These are phyloP conservation scores for Oscheius sp. DNA, from an alignment of 2,888 invertebrate species.

Conservation along the genomic window DNA sequence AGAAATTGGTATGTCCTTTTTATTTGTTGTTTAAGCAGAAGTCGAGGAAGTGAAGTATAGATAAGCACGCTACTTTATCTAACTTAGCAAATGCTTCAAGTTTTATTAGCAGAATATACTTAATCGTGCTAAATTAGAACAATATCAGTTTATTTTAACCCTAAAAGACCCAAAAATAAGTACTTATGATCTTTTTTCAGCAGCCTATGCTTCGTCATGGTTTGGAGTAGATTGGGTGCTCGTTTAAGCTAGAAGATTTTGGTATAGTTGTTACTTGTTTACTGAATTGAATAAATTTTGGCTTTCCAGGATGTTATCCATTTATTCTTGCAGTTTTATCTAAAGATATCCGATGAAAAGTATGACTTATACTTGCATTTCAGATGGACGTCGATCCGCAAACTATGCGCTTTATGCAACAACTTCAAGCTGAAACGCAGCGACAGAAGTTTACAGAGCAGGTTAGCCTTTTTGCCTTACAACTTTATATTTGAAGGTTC, in stretches of 20 bases:
- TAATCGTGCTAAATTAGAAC: no score
- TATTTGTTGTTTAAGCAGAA: background rate
- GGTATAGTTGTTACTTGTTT: background rate
- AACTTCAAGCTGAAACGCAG: constrained; percentile 65
- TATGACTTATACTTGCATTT: background rate
- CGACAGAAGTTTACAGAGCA: constrained; percentile 67
- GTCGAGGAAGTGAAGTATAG: no score
- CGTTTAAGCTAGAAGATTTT: background rate
- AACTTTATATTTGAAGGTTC: constrained; percentile 41
- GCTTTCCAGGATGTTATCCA: background rate
- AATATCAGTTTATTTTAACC: no score
- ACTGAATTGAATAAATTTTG: background rate
- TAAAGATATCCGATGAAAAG: background rate
- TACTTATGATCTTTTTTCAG: background rate
- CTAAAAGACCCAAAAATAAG: no score
- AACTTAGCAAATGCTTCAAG: no score
- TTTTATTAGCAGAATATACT: no score
- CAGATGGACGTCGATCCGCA: constrained; percentile 55
- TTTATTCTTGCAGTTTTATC: background rate
- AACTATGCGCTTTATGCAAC: constrained; percentile 57
- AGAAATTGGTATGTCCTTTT: constrained; percentile 36
- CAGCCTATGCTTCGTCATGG: constrained; percentile 17
- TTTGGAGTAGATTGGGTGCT: constrained; percentile 20
- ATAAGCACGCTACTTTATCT: no score
- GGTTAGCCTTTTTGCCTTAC: constrained; percentile 31